Percentiles rank a stretch among this genome's conserved stretches.
phyloP scores from a whole-genome alignment of 2,888 invertebrate species.

The Geophilus truncorum region DNA sequence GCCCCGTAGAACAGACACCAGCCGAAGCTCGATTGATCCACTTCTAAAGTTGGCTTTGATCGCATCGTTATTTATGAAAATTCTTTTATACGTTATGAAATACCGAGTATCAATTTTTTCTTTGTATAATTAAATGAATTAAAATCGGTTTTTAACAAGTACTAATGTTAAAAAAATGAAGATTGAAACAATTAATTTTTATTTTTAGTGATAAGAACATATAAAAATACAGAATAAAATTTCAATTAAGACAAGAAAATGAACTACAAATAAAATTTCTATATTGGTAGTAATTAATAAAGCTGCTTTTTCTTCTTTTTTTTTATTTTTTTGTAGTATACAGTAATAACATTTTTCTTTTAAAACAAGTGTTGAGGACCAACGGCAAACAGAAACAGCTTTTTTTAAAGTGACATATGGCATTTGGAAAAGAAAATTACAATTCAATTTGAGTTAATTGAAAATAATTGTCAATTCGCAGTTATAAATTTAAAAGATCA shows the following conservation, averaged over 20 bases:
- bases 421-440: background rate
- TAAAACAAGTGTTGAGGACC: background rate
- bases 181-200: background rate
- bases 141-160: conserved; percentile 1
- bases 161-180: background rate
- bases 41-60: conserved; percentile 59
- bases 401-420: background rate
- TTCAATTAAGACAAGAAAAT: conserved; percentile 8
- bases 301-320: conserved; percentile 8
- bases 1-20: conserved; percentile 92
- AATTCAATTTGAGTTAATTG: background rate
- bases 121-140: conserved; percentile 2
- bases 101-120: background rate
- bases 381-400: background rate
- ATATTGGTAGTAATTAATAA: conserved; percentile 1
- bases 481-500: background rate
- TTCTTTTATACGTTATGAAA: background rate
- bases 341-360: background rate
- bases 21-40: conserved; percentile 86
- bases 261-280: conserved; percentile 17
- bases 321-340: background rate
- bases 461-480: background rate
- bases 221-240: conserved; percentile 22
- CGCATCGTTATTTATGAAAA: background rate
- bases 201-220: conserved; percentile 13